Percentiles rank a stretch among this genome's conserved stretches.
Evolutionary conservation across 2,113 vertebrate genomes (phyloP).

Genomic region (Pangasianodon hypophthalmus): DNA sequence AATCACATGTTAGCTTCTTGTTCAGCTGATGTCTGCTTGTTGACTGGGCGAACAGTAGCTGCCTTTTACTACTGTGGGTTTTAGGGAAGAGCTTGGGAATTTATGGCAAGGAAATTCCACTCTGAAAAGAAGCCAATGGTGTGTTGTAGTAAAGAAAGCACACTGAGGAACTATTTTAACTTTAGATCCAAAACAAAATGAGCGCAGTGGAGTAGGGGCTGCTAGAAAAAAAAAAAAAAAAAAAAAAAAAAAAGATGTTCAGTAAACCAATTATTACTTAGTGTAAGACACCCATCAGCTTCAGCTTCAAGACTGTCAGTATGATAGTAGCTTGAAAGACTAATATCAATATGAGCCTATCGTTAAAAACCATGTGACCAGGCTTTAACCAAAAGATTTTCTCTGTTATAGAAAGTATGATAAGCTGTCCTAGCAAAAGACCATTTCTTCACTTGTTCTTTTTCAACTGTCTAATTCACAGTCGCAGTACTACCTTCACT

Average conservation of each 20-base stretch:
- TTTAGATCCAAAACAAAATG: neutral
- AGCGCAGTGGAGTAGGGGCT: neutral
- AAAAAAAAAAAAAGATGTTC: too few species aligned
- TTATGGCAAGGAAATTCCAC: slow-evolving; percentile 62
- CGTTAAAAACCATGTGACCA: neutral
- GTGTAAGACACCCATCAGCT: neutral
- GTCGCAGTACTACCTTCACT: neutral
- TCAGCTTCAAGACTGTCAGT: neutral
- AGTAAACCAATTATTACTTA: too few species aligned
- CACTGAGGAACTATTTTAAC: neutral
- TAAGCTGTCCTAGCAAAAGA: neutral
- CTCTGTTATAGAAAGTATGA: neutral
- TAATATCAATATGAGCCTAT: neutral
- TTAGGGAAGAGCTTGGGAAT: slow-evolving; percentile 62
- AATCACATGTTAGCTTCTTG: slow-evolving; percentile 31
- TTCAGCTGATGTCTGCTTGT: slow-evolving; percentile 35
- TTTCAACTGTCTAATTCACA: neutral
- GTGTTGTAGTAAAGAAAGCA: neutral
- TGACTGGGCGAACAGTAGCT: slow-evolving; percentile 33
- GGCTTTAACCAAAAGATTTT: neutral
- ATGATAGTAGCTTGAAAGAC: neutral
- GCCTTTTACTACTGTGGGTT: slow-evolving; percentile 57
- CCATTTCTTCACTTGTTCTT: neutral
- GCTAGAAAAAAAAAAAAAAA: neutral
- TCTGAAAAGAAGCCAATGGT: slow-evolving; percentile 50